Conservation (phyloP, 2,797 vertebrate species). For the Corythornis leucogaster region DNA sequence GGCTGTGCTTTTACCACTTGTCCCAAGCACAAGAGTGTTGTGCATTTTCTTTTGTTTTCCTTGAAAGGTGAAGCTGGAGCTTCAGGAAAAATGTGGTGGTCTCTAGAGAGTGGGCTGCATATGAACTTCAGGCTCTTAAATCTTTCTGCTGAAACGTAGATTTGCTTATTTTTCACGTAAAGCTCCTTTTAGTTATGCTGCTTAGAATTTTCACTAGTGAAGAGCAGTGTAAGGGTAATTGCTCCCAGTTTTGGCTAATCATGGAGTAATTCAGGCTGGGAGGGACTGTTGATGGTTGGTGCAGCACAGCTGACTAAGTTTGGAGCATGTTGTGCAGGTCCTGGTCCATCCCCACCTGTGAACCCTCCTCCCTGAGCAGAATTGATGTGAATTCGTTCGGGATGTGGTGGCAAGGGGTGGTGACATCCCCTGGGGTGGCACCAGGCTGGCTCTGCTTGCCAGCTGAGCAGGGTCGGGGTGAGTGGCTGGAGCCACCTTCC, state of each 20-base stretch:
- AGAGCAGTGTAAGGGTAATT: no score
- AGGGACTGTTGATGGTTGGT: fast-evolving
- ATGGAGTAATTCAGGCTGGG: background rate
- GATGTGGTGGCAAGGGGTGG: background rate
- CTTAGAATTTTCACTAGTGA: background rate
- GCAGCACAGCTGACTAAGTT: background rate
- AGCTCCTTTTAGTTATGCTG: background rate
- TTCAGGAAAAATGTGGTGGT: background rate
- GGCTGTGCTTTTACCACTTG: background rate
- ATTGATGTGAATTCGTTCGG: fast-evolving
- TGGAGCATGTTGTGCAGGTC: fast-evolving
- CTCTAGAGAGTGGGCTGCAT: background rate
- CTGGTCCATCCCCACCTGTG: fast-evolving
- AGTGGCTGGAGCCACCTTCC: background rate
- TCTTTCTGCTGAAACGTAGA: background rate
- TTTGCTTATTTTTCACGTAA: background rate
- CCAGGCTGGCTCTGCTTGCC: background rate
- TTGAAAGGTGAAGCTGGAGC: background rate
- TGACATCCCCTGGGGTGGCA: background rate
- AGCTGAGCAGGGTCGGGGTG: background rate
- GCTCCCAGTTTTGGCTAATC: fast-evolving
- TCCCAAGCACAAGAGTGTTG: background rate
- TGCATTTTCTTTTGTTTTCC: background rate
- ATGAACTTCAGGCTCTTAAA: background rate
- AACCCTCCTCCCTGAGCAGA: background rate